Base-by-base conservation (phyloP, 2,113 vertebrate genomes). In the Daboia siamensis region DNA sequence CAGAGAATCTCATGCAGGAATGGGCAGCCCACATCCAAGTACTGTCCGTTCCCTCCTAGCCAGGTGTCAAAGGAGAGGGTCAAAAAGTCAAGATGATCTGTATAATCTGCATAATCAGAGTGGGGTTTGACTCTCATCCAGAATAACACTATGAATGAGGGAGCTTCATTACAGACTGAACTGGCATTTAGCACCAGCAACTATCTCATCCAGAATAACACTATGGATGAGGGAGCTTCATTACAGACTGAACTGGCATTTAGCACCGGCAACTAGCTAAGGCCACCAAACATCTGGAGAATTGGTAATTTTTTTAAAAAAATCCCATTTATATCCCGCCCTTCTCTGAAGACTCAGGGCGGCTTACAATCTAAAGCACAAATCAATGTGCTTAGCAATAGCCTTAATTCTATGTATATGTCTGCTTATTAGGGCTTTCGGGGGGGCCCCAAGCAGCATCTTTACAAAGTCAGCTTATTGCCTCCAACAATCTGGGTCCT, bases 1-100 rank as follows among this genome's bases (percentile, higher is more conserved):
- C 90, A 92, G 92, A 94, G 90, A 86, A 90, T 94, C 46, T 54
- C 26, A 9, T n/a, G 15, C 44, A 52, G 48, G 33, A 80, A 80
- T 80, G 33, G 33, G 17, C 6, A 20, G 8, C 33, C 69, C 69
- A 39, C 69, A 20, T 20, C n/a, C 69, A 39, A 21, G 17, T 39
- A 39, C 17, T 39, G 15, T 20, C 33, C 1, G 6, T 20, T 80
- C 33, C 69, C 33, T 39, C 33, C 69, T 80, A 80, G 69, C 69
- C 33, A 39, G 17, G 6, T 39, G 69, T 39, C 69, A 80, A 80
- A 39, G 69, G 33, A 33, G 33, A 80, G 33, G 33, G 33, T 80
- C 17, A 80, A 33, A 39, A 21, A 39, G 69, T 39, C 69, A 39
- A 80, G 33, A 80, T 39, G 69, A 74, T 39, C 2, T 80, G 15